A percentile compares a stretch with the other conserved stretches of the same genome.
Conservation (phyloP, 2,113 vertebrate genomes). For the Tachuris rubrigastra region DNA sequence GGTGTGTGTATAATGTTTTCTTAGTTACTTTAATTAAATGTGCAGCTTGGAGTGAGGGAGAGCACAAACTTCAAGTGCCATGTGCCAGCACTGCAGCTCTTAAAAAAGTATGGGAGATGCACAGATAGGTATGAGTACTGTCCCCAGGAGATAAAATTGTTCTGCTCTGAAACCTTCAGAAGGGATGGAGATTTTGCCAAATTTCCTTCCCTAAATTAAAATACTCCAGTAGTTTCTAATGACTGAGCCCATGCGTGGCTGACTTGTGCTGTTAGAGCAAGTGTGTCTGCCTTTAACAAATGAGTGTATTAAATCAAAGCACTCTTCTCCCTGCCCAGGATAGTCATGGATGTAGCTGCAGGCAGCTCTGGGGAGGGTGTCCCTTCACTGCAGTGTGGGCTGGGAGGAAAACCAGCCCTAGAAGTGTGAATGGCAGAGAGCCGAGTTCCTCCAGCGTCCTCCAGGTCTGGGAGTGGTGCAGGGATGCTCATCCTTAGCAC, state of each 20-base stretch:
- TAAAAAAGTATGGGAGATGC: neutral
- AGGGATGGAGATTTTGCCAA: neutral
- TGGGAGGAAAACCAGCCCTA: neutral
- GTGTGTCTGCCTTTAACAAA: neutral
- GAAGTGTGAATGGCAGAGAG: neutral
- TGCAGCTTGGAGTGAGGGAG: neutral
- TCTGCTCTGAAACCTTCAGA: neutral
- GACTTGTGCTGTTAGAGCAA: neutral
- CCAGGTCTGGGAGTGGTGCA: neutral
- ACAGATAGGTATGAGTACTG: neutral
- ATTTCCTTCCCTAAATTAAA: neutral
- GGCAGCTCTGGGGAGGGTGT: neutral
- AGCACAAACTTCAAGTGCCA: neutral
- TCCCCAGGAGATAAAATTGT: neutral
- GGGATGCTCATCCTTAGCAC: neutral
- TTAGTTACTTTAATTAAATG: neutral
- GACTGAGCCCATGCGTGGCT: neutral
- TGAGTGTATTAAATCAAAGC: neutral
- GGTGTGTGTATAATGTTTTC: neutral
- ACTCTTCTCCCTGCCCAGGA: neutral
- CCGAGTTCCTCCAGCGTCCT: neutral
- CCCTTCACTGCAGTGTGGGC: neutral
- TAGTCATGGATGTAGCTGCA: neutral
- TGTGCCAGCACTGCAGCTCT: neutral
- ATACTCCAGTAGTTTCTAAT: neutral